Evolutionary conservation across 2,888 invertebrate species (phyloP).

Genomic region (Herminia tarsipennalis): DNA sequence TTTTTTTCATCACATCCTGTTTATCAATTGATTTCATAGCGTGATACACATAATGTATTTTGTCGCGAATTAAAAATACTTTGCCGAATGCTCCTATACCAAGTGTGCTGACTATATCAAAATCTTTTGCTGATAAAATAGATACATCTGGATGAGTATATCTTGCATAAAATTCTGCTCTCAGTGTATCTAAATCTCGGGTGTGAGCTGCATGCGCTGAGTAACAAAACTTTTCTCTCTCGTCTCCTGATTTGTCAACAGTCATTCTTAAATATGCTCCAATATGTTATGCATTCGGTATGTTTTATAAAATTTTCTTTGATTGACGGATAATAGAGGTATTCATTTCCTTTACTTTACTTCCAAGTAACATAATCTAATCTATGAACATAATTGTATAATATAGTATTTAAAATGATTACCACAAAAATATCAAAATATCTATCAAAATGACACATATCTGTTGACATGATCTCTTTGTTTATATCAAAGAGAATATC

Average conservation of each 20-base stretch:
- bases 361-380: too few relatives aligned
- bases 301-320: not conserved
- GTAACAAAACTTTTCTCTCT: conserved; percentile 44
- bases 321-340: too few relatives aligned
- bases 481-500: too few relatives aligned
- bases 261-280: conserved; percentile 46
- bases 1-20: conserved; percentile 91
- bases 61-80: conserved; percentile 90
- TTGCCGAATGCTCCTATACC: conserved; percentile 95
- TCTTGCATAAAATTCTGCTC: conserved; percentile 58
- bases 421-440: too few relatives aligned
- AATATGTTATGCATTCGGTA: not conserved
- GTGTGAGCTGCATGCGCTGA: conserved; percentile 56
- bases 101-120: conserved; percentile 89
- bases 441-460: too few relatives aligned
- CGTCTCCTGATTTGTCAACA: conserved; percentile 45
- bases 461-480: too few relatives aligned
- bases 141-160: conserved; percentile 37
- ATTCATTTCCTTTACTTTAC: too few relatives aligned
- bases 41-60: conserved; percentile 85
- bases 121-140: conserved; percentile 82
- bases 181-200: conserved; percentile 61
- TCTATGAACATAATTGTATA: too few relatives aligned
- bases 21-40: conserved; percentile 96
- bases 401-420: too few relatives aligned